phyloP scores from a whole-genome alignment of 2,113 vertebrate species.

The Oncorhynchus nerka region DNA sequence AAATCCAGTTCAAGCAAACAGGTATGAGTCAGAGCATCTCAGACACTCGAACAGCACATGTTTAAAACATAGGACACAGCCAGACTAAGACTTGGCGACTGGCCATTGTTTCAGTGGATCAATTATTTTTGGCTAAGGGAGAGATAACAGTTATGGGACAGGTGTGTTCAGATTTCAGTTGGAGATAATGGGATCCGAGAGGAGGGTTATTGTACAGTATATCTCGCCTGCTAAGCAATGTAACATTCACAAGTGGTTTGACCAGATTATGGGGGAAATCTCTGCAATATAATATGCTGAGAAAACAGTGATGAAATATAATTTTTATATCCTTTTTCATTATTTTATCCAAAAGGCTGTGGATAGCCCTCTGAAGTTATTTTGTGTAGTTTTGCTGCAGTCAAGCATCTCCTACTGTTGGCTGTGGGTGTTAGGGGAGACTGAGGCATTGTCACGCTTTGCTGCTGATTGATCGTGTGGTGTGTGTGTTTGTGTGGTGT shows the following conservation, averaged over 20 bases:
- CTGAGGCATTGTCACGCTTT: neutral
- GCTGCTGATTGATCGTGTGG: neutral
- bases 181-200: neutral
- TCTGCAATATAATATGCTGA: neutral
- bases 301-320: neutral
- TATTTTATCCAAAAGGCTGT: neutral
- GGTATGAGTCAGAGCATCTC: no score
- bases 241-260: neutral
- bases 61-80: no score
- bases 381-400: neutral
- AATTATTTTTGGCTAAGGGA: neutral
- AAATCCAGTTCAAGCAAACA: neutral
- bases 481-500: neutral
- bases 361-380: neutral
- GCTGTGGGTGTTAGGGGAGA: neutral
- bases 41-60: no score
- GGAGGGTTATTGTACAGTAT: neutral
- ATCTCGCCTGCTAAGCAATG: neutral
- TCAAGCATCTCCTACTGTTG: neutral
- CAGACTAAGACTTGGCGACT: neutral
- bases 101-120: neutral
- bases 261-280: neutral
- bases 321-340: neutral
- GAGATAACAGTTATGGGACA: neutral
- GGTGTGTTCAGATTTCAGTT: neutral